Evolutionary conservation across 1,140 invertebrate species (phyloP).

Genomic region (Pectinophora gossypiella): DNA sequence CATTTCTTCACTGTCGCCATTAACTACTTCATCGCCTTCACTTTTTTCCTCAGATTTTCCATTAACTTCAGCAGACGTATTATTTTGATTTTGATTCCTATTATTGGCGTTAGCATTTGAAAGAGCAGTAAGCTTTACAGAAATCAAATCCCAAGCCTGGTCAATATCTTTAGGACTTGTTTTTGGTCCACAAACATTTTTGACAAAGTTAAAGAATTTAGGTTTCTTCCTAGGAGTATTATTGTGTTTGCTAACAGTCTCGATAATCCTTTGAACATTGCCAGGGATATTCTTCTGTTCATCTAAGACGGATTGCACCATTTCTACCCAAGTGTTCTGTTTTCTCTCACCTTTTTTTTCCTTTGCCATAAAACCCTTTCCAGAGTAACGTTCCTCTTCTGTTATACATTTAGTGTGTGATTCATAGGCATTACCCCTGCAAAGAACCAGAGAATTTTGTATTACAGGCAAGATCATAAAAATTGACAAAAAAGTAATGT

Average conservation of each 20-base stretch:
- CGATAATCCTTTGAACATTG: constrained; percentile 79
- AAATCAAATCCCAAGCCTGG: constrained; percentile 82
- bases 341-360: constrained; percentile 93
- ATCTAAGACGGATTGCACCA: constrained; percentile 85
- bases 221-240: constrained; percentile 95
- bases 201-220: constrained; percentile 90
- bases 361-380: constrained; percentile 87
- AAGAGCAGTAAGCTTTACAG: constrained; percentile 77
- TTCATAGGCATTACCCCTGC: constrained; percentile 87
- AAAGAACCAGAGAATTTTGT: too few species aligned
- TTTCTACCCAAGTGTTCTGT: constrained; percentile 91
- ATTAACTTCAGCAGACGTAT: constrained; percentile 21
- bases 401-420: constrained; percentile 93
- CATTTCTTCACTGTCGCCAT: constrained; percentile 1
- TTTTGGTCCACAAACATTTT: constrained; percentile 77
- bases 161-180: constrained; percentile 76
- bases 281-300: constrained; percentile 76
- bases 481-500: too few species aligned
- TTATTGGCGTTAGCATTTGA: constrained; percentile 57
- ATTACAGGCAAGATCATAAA: too few species aligned
- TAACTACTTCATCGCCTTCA: constrained; percentile 10
- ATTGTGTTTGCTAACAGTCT: constrained; percentile 83
- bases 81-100: constrained; percentile 31
- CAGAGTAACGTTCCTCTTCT: constrained; percentile 93
- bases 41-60: constrained; percentile 14